Evolutionary conservation across 1,140 invertebrate genomes (phyloP).

Genomic region (Drosophila bipectinata): DNA sequence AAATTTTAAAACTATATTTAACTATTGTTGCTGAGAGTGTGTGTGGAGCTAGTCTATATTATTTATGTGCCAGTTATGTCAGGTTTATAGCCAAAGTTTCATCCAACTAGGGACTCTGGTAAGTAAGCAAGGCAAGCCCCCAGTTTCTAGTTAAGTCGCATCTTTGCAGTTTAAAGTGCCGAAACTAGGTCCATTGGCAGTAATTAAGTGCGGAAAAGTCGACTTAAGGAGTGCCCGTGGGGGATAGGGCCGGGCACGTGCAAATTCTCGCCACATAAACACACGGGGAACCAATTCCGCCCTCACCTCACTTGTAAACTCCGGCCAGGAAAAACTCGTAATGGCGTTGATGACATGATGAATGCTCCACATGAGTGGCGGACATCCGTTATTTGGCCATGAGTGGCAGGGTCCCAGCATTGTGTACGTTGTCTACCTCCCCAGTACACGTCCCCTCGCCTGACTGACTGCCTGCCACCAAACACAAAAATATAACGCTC

Average conservation of each 20-base stretch:
- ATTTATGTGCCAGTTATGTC: constrained; percentile 50
- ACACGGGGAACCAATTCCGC: constrained; percentile 4
- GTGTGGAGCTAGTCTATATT: constrained; percentile 27
- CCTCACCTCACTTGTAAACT: constrained; percentile 11
- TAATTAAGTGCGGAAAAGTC: constrained; percentile 45
- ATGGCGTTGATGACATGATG: constrained; percentile 62
- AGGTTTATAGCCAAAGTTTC: constrained; percentile 57
- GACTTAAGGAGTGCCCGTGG: constrained; percentile 10
- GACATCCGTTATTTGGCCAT: constrained; percentile 54
- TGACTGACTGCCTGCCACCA: constrained; percentile 10
- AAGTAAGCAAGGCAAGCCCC: constrained; percentile 22
- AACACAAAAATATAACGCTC: constrained; percentile 13
- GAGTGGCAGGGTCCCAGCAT: constrained; percentile 31
- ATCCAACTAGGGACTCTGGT: neutral
- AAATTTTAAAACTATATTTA: constrained; percentile 59
- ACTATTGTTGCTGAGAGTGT: constrained; percentile 37
- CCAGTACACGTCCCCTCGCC: no score
- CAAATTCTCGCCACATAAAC: constrained; percentile 35
- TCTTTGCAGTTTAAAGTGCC: constrained; percentile 21
- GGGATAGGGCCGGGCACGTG: constrained; percentile 10
- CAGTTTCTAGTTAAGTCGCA: constrained; percentile 45
- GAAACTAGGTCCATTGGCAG: constrained; percentile 2
- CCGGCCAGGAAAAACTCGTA: constrained; percentile 45
- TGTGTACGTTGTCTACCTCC: constrained; percentile 14
- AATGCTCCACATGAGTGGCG: constrained; percentile 56